Evolutionary conservation across 2,797 vertebrate genomes (phyloP).

Genomic region (Trachops cirrhosus): DNA sequence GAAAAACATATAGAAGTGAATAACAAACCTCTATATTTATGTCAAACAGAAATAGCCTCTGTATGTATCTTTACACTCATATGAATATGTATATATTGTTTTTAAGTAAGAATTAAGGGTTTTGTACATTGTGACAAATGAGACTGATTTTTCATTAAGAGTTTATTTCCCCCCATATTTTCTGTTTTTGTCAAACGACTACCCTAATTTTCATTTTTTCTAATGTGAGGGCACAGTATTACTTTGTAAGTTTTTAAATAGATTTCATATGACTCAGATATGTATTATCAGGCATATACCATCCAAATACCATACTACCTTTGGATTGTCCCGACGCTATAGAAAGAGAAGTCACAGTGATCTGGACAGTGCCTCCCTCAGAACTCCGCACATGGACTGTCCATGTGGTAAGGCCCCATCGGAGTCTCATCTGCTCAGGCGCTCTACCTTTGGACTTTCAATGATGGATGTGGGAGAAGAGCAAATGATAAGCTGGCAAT

Average conservation of each 20-base stretch:
- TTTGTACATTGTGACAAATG: not conserved
- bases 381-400: not conserved
- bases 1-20: not conserved
- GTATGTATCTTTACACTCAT: not conserved
- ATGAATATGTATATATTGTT: not conserved
- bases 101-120: not conserved
- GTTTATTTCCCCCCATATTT: not conserved
- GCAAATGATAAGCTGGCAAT: not conserved
- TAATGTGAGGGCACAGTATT: not conserved
- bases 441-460: not conserved
- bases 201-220: not conserved
- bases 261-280: not conserved
- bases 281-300: not conserved
- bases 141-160: not conserved
- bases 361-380: not conserved
- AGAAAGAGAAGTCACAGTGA: not conserved
- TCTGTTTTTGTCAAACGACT: not conserved
- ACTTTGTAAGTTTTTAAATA: not conserved
- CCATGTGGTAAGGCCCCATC: not conserved
- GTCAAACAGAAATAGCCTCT: not conserved
- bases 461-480: not conserved
- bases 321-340: not conserved
- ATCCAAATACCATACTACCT: constrained; percentile 7
- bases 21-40: not conserved
- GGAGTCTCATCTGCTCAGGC: not conserved